Percentiles rank a stretch among this genome's conserved stretches.
phyloP scores from a whole-genome alignment of 2,797 vertebrate genomes.

The Pangasius djambal region DNA sequence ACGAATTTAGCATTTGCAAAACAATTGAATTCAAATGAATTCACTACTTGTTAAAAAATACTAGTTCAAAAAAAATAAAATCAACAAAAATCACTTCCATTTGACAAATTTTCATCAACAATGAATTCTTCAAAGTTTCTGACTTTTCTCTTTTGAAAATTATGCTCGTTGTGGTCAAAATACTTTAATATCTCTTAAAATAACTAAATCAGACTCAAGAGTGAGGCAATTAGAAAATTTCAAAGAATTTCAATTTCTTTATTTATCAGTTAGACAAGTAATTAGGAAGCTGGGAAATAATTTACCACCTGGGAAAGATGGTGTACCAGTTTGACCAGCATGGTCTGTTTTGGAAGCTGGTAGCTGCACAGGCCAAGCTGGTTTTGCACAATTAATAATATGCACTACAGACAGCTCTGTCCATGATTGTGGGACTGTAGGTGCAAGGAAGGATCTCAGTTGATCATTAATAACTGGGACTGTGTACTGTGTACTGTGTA shows the following conservation, averaged over 20 bases:
- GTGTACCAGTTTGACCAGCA: background rate
- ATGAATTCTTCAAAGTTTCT: background rate
- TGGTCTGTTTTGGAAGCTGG: background rate
- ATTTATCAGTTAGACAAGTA: background rate
- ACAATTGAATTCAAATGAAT: background rate
- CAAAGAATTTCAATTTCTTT: background rate
- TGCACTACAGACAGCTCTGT: background rate
- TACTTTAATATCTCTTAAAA: background rate
- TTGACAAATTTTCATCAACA: background rate
- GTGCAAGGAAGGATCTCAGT: background rate
- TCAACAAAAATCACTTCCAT: background rate
- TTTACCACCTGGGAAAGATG: background rate
- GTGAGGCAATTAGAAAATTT: background rate
- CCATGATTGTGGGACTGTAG: background rate
- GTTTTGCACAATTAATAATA: background rate
- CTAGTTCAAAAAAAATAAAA: background rate
- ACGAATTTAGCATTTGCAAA: background rate
- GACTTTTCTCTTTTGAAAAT: background rate
- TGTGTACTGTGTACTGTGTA: slow-evolving; percentile 11
- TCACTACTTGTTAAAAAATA: background rate
- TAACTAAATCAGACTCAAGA: background rate
- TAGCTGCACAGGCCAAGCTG: background rate
- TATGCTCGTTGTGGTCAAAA: background rate
- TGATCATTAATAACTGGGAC: background rate
- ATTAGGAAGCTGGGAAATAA: background rate